Evolutionary conservation across 2,113 vertebrate species (phyloP).

Genomic region (Notothenia rossii): DNA sequence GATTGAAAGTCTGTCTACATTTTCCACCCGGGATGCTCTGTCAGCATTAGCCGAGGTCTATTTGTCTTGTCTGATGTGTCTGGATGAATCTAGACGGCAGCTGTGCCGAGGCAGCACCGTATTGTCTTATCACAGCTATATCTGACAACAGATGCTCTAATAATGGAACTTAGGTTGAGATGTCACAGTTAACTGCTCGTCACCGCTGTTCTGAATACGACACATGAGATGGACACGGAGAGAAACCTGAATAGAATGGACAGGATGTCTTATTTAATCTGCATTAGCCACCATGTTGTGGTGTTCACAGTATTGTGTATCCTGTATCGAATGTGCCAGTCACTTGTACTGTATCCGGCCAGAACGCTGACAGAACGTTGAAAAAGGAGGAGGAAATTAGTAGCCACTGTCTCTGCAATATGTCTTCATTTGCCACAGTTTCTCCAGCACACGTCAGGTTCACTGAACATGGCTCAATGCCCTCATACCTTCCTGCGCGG

Average conservation of each 20-base stretch:
- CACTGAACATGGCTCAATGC: conserved; percentile 65
- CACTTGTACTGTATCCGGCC: conserved; percentile 46
- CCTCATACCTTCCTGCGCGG: conserved; percentile 40
- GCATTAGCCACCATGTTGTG: not conserved
- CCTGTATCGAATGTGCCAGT: conserved; percentile 63
- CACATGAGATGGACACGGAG: conserved; percentile 43
- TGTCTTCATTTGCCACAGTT: conserved; percentile 76
- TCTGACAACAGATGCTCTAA: conserved; percentile 70
- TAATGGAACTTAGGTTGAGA: conserved; percentile 69
- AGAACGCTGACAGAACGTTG: conserved; percentile 58
- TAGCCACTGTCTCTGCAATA: conserved; percentile 65
- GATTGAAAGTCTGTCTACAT: conserved; percentile 78
- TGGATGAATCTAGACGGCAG: conserved; percentile 54
- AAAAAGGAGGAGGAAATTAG: conserved; percentile 73
- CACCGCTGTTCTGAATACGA: conserved; percentile 26
- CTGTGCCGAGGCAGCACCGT: conserved; percentile 51
- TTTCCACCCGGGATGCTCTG: conserved; percentile 66
- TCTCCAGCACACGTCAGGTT: conserved; percentile 76
- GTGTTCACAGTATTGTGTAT: conserved; percentile 37
- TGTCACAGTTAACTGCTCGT: conserved; percentile 64
- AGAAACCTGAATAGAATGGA: conserved; percentile 48
- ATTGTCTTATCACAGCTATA: conserved; percentile 74
- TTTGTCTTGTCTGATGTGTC: conserved; percentile 81
- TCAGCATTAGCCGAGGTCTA: conserved; percentile 75
- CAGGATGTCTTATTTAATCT: conserved; percentile 39